Conservation (phyloP, 2,797 vertebrate genomes). For the Sardinella longiceps region DNA sequence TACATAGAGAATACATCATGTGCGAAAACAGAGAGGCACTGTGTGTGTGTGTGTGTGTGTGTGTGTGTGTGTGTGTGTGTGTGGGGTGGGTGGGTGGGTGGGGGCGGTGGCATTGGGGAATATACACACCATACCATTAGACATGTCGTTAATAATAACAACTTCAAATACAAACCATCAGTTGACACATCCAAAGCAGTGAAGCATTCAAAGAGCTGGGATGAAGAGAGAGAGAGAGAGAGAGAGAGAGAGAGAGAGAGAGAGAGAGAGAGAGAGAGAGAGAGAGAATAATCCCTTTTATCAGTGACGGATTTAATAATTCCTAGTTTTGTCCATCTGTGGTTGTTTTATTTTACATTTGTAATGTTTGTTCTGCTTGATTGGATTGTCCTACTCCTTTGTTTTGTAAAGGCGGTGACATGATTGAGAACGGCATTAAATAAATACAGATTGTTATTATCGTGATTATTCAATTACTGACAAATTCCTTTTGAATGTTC, state of each 20-base stretch:
- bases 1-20: too few species aligned
- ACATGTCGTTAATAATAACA: neutral
- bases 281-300: neutral
- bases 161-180: neutral
- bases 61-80: slow-evolving; percentile 15
- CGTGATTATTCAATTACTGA: neutral
- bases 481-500: neutral
- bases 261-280: too few species aligned
- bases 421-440: neutral
- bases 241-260: too few species aligned
- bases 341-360: neutral
- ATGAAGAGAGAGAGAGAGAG: too few species aligned
- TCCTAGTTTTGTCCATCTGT: neutral
- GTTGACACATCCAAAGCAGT: too few species aligned
- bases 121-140: neutral
- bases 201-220: neutral
- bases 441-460: neutral
- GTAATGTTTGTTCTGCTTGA: neutral
- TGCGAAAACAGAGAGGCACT: too few species aligned
- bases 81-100: too few species aligned
- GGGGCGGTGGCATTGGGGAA: neutral
- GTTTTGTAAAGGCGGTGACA: neutral
- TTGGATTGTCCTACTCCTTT: neutral
- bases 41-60: too few species aligned
- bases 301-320: neutral